Base-by-base conservation (phyloP, 2,113 vertebrate species). In the Spheniscus mendiculus region DNA sequence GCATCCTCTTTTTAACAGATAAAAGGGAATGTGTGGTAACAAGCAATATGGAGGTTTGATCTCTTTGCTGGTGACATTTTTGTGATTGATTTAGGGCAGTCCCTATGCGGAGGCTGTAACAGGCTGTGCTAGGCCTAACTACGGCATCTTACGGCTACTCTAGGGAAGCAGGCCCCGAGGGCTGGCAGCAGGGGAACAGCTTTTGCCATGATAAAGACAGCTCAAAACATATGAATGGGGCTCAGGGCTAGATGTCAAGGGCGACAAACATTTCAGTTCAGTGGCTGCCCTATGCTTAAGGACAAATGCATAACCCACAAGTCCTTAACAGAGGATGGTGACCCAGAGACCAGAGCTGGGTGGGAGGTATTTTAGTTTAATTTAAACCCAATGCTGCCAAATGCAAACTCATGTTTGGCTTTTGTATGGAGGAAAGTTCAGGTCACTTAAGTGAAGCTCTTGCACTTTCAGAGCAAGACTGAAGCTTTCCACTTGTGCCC, bases 1-100 rank as follows among this genome's bases (percentile, higher is more conserved):
- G 36, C 69, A 58, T 86, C 55, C 9, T 71, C 65, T 61, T 82
- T 85, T 87, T 70, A 84, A 88, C 45, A 94, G 91, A 96, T 96
- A 59, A 93, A 87, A 95, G 65, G 19, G 40, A 83, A 32, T 56
- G 19, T 96, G 56, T 2, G 1, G 47, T 84, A 87, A 71, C 65
- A 85, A 73, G 83, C 65, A 79, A 34, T 80, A 72, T 27, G 65
- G 65, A 93, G 76, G 72, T 84, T 94, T 95, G 95, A 96, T 96
- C 83, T 92, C 80, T 65, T 87, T 61, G 49, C 58, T 53, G 55
- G 66, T 85, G 73, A 89, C 49, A 25, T 79, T 92, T 89, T 61
- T 82, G 34, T 87, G 93, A 96, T 91, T 92, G 86, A 95, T 97
- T 95, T 91, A 96, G 94, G 93, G 34, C 93, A 97, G 87, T 79